These are phyloP conservation scores for Bombyx mori DNA, from an alignment of 1,140 invertebrate species.

Conservation along the genomic window DNA sequence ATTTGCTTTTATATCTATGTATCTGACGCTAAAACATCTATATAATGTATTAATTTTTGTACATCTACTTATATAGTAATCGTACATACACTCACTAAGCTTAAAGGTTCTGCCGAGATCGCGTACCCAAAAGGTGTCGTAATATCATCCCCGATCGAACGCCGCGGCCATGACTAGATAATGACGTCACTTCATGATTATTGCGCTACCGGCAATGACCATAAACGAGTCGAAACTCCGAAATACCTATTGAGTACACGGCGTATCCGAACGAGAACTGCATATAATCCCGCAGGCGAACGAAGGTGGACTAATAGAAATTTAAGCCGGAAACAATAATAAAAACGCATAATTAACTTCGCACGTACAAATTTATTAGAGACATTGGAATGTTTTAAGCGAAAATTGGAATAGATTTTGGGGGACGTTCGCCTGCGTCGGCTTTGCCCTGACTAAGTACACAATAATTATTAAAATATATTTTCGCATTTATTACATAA, in stretches of 20 bases:
- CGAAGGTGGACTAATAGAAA: slow-evolving; percentile 18
- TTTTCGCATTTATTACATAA: slow-evolving; percentile 71
- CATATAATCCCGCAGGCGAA: slow-evolving; percentile 65
- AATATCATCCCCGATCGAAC: slow-evolving; percentile 6
- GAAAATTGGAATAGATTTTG: slow-evolving; percentile 1
- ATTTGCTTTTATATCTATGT: slow-evolving; percentile 70
- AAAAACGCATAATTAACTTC: not conserved
- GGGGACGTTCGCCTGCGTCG: slow-evolving; percentile 54
- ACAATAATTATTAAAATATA: slow-evolving; percentile 70
- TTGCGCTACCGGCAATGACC: slow-evolving; percentile 10
- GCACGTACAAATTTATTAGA: not conserved
- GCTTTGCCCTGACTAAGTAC: slow-evolving; percentile 63
- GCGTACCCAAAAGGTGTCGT: slow-evolving; percentile 51
- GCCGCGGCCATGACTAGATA: slow-evolving; percentile 41
- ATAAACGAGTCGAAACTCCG: slow-evolving; percentile 9
- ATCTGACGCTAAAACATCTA: slow-evolving; percentile 72
- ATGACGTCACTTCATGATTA: slow-evolving; percentile 21
- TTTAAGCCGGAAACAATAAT: not conserved
- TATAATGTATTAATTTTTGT: slow-evolving; percentile 71
- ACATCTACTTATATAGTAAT: slow-evolving; percentile 71
- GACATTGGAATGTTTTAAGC: slow-evolving; percentile 9
- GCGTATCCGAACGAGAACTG: slow-evolving; percentile 44
- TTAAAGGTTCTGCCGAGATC: slow-evolving; percentile 50
- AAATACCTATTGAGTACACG: slow-evolving; percentile 53
- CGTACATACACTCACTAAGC: slow-evolving; percentile 70